These are phyloP conservation scores for Buathra laborator DNA, from an alignment of 2,888 invertebrate species.

Conservation along the genomic window DNA sequence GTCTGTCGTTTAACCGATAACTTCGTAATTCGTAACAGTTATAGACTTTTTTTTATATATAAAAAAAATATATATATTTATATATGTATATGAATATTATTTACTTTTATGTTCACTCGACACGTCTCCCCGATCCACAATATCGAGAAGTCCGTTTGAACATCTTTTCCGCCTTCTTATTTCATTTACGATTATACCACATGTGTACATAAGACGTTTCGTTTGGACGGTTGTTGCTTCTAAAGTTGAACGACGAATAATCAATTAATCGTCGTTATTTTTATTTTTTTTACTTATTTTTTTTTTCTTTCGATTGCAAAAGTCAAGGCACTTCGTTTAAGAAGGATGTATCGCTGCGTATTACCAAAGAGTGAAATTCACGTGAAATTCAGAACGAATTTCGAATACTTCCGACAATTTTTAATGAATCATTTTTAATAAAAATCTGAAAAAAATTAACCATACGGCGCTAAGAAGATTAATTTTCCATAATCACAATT, in stretches of 20 bases:
- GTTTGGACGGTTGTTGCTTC: constrained; percentile 84
- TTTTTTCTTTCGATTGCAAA: constrained; percentile 75
- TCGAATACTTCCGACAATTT: no score
- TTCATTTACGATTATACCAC: constrained; percentile 78
- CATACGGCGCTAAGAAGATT: no score
- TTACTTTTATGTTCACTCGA: constrained; percentile 72
- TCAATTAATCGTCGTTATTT: constrained; percentile 69
- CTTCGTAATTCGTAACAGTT: constrained; percentile 81
- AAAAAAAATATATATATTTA: constrained; percentile 77
- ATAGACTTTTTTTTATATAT: constrained; percentile 81
- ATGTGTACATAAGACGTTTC: constrained; percentile 79
- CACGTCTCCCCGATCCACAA: constrained; percentile 46
- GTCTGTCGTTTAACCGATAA: constrained; percentile 75
- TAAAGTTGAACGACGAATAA: constrained; percentile 75
- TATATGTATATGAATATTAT: constrained; percentile 77
- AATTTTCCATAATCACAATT: no score
- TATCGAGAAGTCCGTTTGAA: constrained; percentile 67
- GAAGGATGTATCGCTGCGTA: neutral
- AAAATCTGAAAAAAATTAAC: no score
- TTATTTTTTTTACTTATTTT: neutral
- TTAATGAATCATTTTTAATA: no score
- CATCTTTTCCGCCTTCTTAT: constrained; percentile 73
- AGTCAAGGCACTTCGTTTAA: constrained; percentile 81
- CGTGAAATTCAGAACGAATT: no score
- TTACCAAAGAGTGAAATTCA: no score